These are phyloP conservation scores for Drosophila varians DNA, from an alignment of 1,140 invertebrate genomes.

Conservation along the genomic window DNA sequence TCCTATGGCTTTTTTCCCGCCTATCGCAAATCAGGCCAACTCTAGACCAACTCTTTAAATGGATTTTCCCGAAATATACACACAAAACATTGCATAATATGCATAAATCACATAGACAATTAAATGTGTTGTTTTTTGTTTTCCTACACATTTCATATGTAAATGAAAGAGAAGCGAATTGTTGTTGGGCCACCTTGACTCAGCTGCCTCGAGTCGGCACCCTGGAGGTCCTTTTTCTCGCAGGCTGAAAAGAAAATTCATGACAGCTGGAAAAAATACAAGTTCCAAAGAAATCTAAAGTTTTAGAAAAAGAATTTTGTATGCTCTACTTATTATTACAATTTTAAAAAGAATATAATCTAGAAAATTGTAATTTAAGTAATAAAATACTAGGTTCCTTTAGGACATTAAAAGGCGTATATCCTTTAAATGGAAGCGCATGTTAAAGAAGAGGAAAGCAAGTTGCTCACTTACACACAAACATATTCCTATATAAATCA, in stretches of 20 bases:
- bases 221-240: constrained; percentile 3
- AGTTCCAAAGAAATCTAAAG: not conserved
- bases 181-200: constrained; percentile 27
- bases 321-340: not conserved
- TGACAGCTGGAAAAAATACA: constrained; percentile 20
- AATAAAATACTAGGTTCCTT: too few species aligned
- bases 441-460: constrained; percentile 47
- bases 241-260: constrained; percentile 19
- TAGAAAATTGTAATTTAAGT: too few species aligned
- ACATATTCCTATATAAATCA: constrained; percentile 49
- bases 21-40: constrained; percentile 52
- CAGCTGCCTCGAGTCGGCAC: not conserved
- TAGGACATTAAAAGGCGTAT: not conserved
- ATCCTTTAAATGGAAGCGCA: not conserved
- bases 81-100: constrained; percentile 41
- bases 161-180: constrained; percentile 53
- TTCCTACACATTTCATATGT: constrained; percentile 58
- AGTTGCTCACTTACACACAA: constrained; percentile 39
- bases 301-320: not conserved
- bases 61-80: constrained; percentile 36
- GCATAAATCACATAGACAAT: constrained; percentile 75
- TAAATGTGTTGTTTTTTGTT: constrained; percentile 63
- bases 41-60: constrained; percentile 60
- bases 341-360: not conserved
- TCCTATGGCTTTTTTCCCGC: constrained; percentile 39